Evolutionary conservation across 2,797 vertebrate genomes (phyloP).

Genomic region (Nyctalus aviator): DNA sequence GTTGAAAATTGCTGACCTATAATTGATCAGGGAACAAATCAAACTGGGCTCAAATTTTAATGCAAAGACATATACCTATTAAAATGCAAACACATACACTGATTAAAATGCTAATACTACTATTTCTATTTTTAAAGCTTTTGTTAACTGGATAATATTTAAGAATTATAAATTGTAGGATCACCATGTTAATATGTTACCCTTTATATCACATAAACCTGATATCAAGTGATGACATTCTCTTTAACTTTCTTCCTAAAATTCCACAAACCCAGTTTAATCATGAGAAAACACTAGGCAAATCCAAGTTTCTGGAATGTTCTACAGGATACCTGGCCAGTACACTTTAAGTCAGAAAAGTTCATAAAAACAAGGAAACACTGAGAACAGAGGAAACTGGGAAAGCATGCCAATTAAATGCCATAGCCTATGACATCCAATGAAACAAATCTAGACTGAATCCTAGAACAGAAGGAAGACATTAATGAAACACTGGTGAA

Average conservation of each 20-base stretch:
- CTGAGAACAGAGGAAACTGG: background rate
- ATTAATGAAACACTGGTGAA: background rate
- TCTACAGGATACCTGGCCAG: background rate
- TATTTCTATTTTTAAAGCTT: background rate
- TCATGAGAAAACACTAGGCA: background rate
- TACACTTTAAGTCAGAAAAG: background rate
- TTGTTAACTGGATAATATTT: background rate
- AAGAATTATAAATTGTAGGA: background rate
- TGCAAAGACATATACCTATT: conserved; percentile 63
- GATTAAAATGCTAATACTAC: conserved; percentile 66
- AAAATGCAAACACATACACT: conserved; percentile 69
- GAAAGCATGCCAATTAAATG: background rate
- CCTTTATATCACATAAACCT: background rate
- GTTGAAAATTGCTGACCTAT: background rate
- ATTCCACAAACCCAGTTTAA: background rate
- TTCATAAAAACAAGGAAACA: background rate
- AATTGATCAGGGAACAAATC: conserved; percentile 58
- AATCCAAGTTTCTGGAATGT: background rate
- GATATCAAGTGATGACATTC: background rate
- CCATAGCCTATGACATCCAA: background rate
- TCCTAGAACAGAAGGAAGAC: background rate
- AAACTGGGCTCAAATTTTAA: conserved; percentile 51
- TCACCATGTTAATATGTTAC: background rate
- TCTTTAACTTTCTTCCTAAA: background rate
- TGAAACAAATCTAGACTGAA: background rate